Evolutionary conservation across 1,140 invertebrate species (phyloP), one percentile per base, ranked within the genome.

Genomic region (Kradibia gibbosae): DNA sequence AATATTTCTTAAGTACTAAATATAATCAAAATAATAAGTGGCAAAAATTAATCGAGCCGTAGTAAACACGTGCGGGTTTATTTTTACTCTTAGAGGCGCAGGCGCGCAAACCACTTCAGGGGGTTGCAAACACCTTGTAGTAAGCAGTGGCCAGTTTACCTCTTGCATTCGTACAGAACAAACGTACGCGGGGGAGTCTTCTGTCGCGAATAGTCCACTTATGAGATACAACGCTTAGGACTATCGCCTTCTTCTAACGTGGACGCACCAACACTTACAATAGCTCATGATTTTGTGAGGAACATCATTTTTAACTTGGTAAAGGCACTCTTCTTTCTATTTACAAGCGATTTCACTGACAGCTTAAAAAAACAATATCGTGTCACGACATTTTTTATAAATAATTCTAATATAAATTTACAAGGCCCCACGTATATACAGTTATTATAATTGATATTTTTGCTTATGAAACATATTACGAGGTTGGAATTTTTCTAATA

Each of bases 71-170:
- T 31, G n/a, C 28, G 22, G n/a, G n/a, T n/a, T n/a, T n/a, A n/a
- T n/a, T 36, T 74, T 7, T 2, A 3, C 20, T 74, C 4, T 74
- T 17, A n/a, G 55, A 45, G n/a, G 79, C 79, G 80, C 80, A 77
- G 10, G 80, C 80, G 80, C 80, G 65, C 65, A 81, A 77, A 65
- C 65, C 76, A 73, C 80, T 81, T 55, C 1, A 45, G 22, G 17
- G 39, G 45, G 65, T 70, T 22, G 15, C 67, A 28, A 11, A 13
- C 0, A 42, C 2, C 2, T 57, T 22, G 22, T 45, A 5, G 60
- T 70, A 3, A 65, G 42, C 25, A 74, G 42, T 73, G 67, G 65
- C 31, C 62, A 81, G 80, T 76, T 71, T 77, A 71, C 62, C 60
- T 76, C 73, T 34, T 71, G 65, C 45, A 25, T 25, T 1, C 36